Base-by-base conservation (phyloP, 92 coral and sea anemone genomes). In the Palythoa caribaeorum region DNA sequence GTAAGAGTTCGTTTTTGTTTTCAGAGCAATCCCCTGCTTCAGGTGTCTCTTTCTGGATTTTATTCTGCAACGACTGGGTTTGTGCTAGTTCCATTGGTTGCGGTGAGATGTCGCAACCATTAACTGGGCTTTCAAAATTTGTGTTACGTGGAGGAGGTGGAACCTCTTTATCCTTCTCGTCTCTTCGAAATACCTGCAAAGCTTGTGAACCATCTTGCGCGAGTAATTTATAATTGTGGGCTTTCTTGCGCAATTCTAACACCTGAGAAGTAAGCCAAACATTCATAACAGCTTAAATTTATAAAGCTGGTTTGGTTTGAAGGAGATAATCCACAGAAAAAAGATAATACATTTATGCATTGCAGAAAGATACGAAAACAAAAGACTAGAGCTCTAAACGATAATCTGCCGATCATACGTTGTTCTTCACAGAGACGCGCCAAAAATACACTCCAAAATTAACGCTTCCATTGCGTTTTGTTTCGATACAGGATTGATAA, bases 141-240 rank as follows among this genome's bases (percentile, higher is more conserved):
- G 62, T 39, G 75, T 81, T 57, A 13, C 57, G 38, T 12, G 20
- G 71, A 47, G 16, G 14, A 68, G 40, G 75, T 0, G 40, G 35
- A 6, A n/a, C 15, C 19, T 2, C 60, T 35, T 52, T 48, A 48
- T 19, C 86, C 48, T 81, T 71, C 74, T 81, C 37, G 40, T 66
- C 76, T 68, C 63, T 47, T 81, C 86, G 73, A 63, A 81, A 81
- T 20, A 68, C 9, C 38, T 65, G 76, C 47, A 68, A 51, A 1
- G 65, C 86, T 66, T 92, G 84, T 4, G 94, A 86, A 8, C 92
- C 94, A 40, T 86, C 92, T 70, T 83, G 85, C 9, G 94, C 94
- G 1, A 87, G 80, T 6, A 87, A 44, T 37, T 79, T 80, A 74
- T 92, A 92, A 54, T 77, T 92, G 20, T 74, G 80, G n/a, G 88